Evolutionary conservation across 1,140 invertebrate genomes (phyloP), one percentile per base, ranked within the genome.

Genomic region (Nephotettix cincticeps): DNA sequence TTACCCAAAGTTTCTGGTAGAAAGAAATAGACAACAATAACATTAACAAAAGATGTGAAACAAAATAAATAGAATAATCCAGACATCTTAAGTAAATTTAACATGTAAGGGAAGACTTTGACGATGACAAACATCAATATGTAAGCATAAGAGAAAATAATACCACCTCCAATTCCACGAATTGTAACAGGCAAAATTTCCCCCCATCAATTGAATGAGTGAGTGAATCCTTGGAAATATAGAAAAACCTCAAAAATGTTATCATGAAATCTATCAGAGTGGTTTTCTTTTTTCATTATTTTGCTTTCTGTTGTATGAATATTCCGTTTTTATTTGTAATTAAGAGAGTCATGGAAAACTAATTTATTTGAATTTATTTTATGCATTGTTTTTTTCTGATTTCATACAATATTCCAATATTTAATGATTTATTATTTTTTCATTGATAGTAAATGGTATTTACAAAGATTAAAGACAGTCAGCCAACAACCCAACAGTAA

Each of bases 1-100:
- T 88, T 89, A 0, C 90, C 89, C 70, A 90, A 84, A 0, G 91
- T 93, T 82, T 93, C 92, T 0, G 91, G 91, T 27, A 93, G 77
- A 69, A 86, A 86, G 36, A 89, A 80, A 66, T 84, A 86, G 25
- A 89, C 80, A 75, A 90, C 86, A 13, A 83, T 72, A 19, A 85
- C 80, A 6, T 86, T 85, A 2, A 87, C 9, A 9, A 87, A 75
- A 32, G 89, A 89, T 6, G 86, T 81, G 2, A 82, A 78, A 27
- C 85, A 84, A 77, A 89, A 90, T 65, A 88, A 80, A 75, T 85
- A 86, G 80, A 92, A 92, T 1, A 87, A 77, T 3, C 79, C 81
- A 29, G 83, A 79, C 11, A 84, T 77, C 0, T 85, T 84, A 27
- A 89, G 77, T 0, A 74, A 21, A n/a, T 82, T 76, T 4, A 88